Evolutionary conservation across 2,797 vertebrate genomes (phyloP), one percentile per base, ranked within the genome.

Genomic region (Poeciliopsis paucimaculata): DNA sequence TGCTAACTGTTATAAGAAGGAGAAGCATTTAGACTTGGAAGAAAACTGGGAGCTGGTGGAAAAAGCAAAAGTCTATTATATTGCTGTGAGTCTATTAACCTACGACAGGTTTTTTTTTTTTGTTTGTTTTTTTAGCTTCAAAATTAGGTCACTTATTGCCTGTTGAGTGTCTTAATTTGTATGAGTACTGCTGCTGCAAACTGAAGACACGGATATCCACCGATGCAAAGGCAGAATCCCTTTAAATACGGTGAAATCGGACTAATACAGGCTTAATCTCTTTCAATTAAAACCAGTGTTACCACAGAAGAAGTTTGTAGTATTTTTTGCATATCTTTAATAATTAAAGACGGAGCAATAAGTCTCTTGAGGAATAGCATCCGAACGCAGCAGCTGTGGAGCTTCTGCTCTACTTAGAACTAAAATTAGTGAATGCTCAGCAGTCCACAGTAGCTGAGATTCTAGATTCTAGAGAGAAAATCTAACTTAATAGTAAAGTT

Each of bases 1-100:
- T 87, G 98, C 98, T 86, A 99, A 99, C 93, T 98, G 97, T 89
- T 99, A 99, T 89, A 98, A 98, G 88, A 99, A 98, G 85, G 97
- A 99, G 47, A 97, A 98, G 75, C 98, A 99, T 94, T 96, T 99
- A 88, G 98, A 99, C 92, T 85, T 99, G 90, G 96, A 98, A 80
- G 97, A 98, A 90, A 99, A 99, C 95, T 99, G 98, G 98, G 94
- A 96, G 83, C 81, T 99, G 91, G 98, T 99, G 87, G 97, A 99
- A 93, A 97, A 97, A 86, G 98, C 98, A 77, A 97, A 96, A 91
- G 97, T 99, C 90, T 99, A 95, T 91, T 99, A 99, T 64, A 99
- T 99, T 83, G 98, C 98, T 77, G 98, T 99, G 94, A 98, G 98
- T 43, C 11, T 70, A n/a, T n/a, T 71, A 13, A 43, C 64, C 20